Evolutionary conservation across 2,797 vertebrate genomes (phyloP).

Genomic region (Crax fasciolata): DNA sequence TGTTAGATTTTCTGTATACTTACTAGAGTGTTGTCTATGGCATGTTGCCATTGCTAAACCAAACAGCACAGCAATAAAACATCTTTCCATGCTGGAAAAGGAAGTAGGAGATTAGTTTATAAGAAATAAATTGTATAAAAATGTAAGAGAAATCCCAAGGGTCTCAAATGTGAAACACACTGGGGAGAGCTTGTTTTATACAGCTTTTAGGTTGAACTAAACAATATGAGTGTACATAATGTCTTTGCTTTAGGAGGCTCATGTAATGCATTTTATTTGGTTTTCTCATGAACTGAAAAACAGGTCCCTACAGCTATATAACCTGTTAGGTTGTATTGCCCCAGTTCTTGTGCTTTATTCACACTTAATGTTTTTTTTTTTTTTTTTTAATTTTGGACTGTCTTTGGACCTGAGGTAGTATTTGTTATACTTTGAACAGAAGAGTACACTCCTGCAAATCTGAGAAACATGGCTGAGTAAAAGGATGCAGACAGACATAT

Average conservation of each 20-base stretch:
- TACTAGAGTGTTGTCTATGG: not conserved
- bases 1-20: conserved; percentile 29
- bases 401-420: not conserved
- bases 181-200: conserved; percentile 34
- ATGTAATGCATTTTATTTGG: not conserved
- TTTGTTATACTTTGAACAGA: not conserved
- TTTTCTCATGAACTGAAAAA: conserved; percentile 18
- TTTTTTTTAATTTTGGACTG: not conserved
- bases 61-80: conserved; percentile 30
- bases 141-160: conserved; percentile 11
- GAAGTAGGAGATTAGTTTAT: conserved; percentile 62
- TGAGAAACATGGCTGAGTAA: not conserved
- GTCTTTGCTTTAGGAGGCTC: not conserved
- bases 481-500: not conserved
- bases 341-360: not conserved
- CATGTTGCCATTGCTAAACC: conserved; percentile 32
- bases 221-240: not conserved
- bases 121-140: conserved; percentile 52
- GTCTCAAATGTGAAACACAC: not conserved
- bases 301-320: not conserved
- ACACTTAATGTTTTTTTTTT: not conserved
- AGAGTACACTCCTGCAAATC: not conserved
- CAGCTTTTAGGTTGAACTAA: conserved; percentile 5
- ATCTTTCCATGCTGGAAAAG: conserved; percentile 18
- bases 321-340: not conserved